Base-by-base conservation (phyloP, 2,113 vertebrate species). In the Odocoileus virginianus region DNA sequence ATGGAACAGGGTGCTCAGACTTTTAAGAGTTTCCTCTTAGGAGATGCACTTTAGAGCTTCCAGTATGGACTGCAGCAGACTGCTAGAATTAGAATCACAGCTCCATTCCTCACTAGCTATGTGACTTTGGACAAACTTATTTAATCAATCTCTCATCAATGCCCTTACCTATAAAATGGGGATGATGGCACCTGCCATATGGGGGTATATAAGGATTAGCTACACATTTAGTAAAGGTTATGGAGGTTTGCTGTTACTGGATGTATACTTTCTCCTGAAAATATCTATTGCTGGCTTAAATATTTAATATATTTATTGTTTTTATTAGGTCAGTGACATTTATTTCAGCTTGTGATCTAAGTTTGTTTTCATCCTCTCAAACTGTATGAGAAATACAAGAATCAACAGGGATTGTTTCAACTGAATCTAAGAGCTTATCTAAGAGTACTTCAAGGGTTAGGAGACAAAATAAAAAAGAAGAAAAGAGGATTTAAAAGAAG, bases 401-500 rank as follows among this genome's bases (percentile, higher is more conserved):
- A 97, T 98, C 97, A 91, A 97, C 98, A 98, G 61, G 94, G 90
- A 97, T 97, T 97, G 97, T 94, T 94, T 97, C 95, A 93, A 87
- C 90, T 87, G 89, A 95, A 98, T 95, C 67, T 98, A 95, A 97
- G 57, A 90, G 97, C 43, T 98, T 87, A 97, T 95, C 83, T 89
- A 93, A 96, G 61, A 95, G 88, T 95, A 95, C 90, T 97, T 97
- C 85, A 96, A 97, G 91, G 86, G 96, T 96, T 96, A 96, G 81
- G 78, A 88, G 83, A 97, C 90, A 89, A 98, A 96, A 96, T 54
- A 95, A 98, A 97, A 97, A 97, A 97, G 90, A 93, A 92, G 94
- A 95, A 98, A 98, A 94, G 95, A 89, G 47, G 94, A 96, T 96
- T 97, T 97, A 91, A 95, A 96, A 97, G 97, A 96, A 96, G 93